Percentiles rank a stretch among this genome's conserved stretches.
Evolutionary conservation across 2,797 vertebrate species (phyloP).

Genomic region (Clangula hyemalis): DNA sequence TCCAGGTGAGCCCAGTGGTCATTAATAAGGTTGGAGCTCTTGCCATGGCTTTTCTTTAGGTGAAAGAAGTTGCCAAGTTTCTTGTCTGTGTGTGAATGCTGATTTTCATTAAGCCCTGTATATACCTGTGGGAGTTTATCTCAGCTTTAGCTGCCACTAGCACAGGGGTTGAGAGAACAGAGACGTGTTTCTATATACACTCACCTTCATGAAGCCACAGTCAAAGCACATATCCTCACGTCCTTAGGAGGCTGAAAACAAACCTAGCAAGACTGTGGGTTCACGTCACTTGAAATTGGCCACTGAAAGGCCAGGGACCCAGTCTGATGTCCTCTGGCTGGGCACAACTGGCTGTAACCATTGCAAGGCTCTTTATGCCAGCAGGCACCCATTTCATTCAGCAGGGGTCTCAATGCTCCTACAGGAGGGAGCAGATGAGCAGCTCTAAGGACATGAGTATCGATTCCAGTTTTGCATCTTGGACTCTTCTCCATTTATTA

Average conservation of each 20-base stretch:
- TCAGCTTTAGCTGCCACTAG: not conserved
- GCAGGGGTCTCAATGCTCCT: not conserved
- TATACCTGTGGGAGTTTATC: not conserved
- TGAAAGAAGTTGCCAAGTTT: not conserved
- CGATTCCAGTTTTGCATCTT: not conserved
- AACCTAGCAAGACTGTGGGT: not conserved
- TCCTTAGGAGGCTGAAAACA: not conserved
- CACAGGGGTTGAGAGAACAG: not conserved
- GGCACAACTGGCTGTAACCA: not conserved
- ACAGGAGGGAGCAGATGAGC: not conserved
- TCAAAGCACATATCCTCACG: not conserved
- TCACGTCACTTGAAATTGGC: not conserved
- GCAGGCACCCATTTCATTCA: not conserved
- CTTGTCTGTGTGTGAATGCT: not conserved
- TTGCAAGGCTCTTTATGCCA: rapidly evolving
- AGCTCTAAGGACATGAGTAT: not conserved
- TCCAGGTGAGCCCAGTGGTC: rapidly evolving
- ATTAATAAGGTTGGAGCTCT: not conserved
- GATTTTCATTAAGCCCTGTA: not conserved
- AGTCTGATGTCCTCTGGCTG: not conserved
- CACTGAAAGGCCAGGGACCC: rapidly evolving
- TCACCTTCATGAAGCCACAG: not conserved
- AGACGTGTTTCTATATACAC: not conserved
- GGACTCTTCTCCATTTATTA: not conserved
- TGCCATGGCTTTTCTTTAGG: not conserved